These are phyloP conservation scores for Cheilosia soror DNA, from an alignment of 2,888 invertebrate species.

Conservation along the genomic window DNA sequence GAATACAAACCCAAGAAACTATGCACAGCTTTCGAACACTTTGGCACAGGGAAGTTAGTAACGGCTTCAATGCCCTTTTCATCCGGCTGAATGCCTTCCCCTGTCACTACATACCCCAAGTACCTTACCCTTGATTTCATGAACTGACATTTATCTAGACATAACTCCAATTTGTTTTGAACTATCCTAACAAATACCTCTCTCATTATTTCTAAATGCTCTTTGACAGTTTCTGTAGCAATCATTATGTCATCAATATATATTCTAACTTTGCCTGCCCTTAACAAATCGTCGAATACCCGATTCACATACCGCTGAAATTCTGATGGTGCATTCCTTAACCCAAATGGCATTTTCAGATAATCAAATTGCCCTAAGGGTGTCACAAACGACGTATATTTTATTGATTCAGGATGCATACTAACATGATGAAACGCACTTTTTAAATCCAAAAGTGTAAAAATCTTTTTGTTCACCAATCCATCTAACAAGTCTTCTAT, in stretches of 20 bases:
- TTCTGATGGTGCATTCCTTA: conserved; percentile 69
- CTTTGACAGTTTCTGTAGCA: conserved; percentile 62
- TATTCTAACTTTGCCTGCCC: conserved; percentile 59
- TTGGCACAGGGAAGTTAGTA: conserved; percentile 70
- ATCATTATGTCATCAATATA: conserved; percentile 78
- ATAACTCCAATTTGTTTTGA: conserved; percentile 36
- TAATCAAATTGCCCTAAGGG: conserved; percentile 71
- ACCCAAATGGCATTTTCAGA: conserved; percentile 70
- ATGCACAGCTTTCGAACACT: conserved; percentile 25
- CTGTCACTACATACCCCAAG: no score
- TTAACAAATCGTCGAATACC: conserved; percentile 68
- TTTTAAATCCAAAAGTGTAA: conserved; percentile 70
- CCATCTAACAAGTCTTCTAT: conserved; percentile 68
- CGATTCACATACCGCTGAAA: conserved; percentile 70
- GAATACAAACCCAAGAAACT: conserved; percentile 39
- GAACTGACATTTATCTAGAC: conserved; percentile 75
- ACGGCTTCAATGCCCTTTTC: conserved; percentile 63
- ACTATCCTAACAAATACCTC: conserved; percentile 25
- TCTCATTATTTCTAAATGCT: conserved; percentile 17
- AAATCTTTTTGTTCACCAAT: conserved; percentile 68
- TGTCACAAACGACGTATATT: conserved; percentile 75
- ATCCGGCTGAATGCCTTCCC: conserved; percentile 70
- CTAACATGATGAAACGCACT: conserved; percentile 75
- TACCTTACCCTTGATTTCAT: conserved; percentile 63
- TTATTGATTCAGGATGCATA: conserved; percentile 66